A percentile compares a stretch with the other conserved stretches of the same genome.
These are phyloP conservation scores for Ctenopoma kingsleyae DNA, from an alignment of 2,797 vertebrate genomes.

Conservation along the genomic window DNA sequence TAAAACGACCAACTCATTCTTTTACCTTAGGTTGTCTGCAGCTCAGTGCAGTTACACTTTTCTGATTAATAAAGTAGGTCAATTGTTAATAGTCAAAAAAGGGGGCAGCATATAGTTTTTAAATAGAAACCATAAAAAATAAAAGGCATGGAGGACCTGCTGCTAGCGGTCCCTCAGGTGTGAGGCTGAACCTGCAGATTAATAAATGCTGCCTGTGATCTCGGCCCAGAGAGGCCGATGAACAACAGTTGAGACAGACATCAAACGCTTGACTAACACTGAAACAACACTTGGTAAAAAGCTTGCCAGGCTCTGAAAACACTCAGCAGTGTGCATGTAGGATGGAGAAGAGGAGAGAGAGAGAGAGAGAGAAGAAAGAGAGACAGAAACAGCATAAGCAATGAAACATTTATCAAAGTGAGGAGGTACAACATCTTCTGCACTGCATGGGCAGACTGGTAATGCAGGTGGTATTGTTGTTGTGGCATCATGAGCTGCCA, in stretches of 20 bases:
- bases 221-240: conserved; percentile 42
- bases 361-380: conserved; percentile 20
- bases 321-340: conserved; percentile 17
- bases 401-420: conserved; percentile 75
- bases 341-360: conserved; percentile 18
- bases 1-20: conserved; percentile 33
- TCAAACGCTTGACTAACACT: conserved; percentile 56
- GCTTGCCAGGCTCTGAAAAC: conserved; percentile 30
- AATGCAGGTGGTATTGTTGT: conserved; percentile 62
- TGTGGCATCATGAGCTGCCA: conserved; percentile 23
- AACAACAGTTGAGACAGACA: conserved; percentile 65
- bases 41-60: conserved; percentile 58
- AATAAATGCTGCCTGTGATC: conserved; percentile 68
- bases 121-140: conserved; percentile 29
- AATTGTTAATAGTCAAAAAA: conserved; percentile 51
- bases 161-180: conserved; percentile 43
- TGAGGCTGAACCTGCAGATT: conserved; percentile 55
- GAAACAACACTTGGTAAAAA: conserved; percentile 58
- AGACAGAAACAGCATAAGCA: conserved; percentile 53
- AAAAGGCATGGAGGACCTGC: conserved; percentile 32
- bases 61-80: conserved; percentile 73
- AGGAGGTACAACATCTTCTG: conserved; percentile 24
- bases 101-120: conserved; percentile 43
- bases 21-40: conserved; percentile 40
- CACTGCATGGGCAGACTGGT: conserved; percentile 51